Evolutionary conservation across 2,888 invertebrate genomes (phyloP).

Genomic region (Dryobotodes eremita): DNA sequence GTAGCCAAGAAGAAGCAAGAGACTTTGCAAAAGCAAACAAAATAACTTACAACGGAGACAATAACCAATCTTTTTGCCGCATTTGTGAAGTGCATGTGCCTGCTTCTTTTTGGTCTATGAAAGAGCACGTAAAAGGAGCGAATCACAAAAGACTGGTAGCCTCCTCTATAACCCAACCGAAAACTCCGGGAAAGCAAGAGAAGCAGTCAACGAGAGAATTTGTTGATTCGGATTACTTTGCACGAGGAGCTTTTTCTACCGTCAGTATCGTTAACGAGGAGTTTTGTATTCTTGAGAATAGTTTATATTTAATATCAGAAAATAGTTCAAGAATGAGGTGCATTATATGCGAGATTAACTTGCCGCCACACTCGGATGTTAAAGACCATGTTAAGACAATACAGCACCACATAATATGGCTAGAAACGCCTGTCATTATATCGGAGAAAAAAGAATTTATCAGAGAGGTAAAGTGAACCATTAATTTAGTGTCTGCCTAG

Average conservation of each 20-base stretch:
- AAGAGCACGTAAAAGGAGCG: conserved; percentile 62
- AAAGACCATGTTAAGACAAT: background rate
- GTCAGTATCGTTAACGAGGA: conserved; percentile 68
- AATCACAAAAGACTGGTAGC: conserved; percentile 66
- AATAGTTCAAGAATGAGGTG: conserved; percentile 57
- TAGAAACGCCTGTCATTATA: conserved; percentile 28
- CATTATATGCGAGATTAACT: conserved; percentile 37
- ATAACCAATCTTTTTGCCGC: conserved; percentile 54
- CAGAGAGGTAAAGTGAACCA: conserved; percentile 52
- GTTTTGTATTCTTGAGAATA: conserved; percentile 62
- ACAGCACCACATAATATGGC: background rate
- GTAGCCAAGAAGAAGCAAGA: background rate
- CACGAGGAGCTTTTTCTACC: background rate
- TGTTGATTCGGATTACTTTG: background rate
- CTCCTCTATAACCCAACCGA: background rate
- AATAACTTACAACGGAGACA: conserved; percentile 43
- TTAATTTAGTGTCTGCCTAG: background rate
- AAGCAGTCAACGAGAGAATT: conserved; percentile 31
- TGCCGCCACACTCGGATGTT: background rate
- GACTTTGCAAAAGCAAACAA: conserved; percentile 48
- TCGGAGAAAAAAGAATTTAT: conserved; percentile 52
- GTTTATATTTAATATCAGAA: conserved; percentile 64
- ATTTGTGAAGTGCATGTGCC: conserved; percentile 58
- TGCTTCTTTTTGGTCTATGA: conserved; percentile 41
- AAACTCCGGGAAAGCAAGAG: background rate